phyloP scores from a whole-genome alignment of 2,888 invertebrate genomes.

The Stenchaetothrips biformis region DNA sequence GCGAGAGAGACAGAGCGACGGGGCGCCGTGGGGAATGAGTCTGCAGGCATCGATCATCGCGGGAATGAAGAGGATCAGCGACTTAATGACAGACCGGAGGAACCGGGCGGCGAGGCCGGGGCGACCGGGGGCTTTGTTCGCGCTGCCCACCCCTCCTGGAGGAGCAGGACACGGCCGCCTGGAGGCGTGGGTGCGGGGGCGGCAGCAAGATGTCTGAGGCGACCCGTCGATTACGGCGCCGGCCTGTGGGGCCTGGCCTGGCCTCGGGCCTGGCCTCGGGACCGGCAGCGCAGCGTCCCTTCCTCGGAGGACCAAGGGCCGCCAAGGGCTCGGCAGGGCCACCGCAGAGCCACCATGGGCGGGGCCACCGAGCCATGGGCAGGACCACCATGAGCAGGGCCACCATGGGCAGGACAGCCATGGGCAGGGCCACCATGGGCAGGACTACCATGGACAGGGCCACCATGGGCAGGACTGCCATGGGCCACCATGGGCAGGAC shows the following conservation, averaged over 20 bases:
- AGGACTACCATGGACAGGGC: no score
- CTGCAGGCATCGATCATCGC: not conserved
- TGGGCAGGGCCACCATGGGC: no score
- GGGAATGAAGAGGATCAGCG: not conserved
- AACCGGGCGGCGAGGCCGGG: not conserved
- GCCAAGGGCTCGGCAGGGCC: not conserved
- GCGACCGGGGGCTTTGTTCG: constrained; percentile 1
- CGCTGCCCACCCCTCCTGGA: not conserved
- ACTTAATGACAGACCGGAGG: constrained; percentile 1
- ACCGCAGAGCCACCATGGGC: no score
- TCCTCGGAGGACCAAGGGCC: not conserved
- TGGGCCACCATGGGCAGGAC: not conserved
- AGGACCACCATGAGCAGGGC: no score
- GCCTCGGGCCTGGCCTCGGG: not conserved
- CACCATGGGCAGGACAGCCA: no score
- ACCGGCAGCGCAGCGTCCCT: not conserved
- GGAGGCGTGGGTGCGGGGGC: not conserved
- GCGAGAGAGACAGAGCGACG: no score
- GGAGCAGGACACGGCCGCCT: not conserved
- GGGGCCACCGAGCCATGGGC: no score
- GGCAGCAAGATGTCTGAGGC: not conserved
- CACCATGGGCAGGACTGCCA: no score
- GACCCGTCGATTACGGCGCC: not conserved
- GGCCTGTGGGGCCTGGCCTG: not conserved
- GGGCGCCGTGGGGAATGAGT: no score